A percentile compares a stretch with the other conserved stretches of the same genome.
Conservation (phyloP, 2,888 invertebrate genomes). For the Idaea biselata region DNA sequence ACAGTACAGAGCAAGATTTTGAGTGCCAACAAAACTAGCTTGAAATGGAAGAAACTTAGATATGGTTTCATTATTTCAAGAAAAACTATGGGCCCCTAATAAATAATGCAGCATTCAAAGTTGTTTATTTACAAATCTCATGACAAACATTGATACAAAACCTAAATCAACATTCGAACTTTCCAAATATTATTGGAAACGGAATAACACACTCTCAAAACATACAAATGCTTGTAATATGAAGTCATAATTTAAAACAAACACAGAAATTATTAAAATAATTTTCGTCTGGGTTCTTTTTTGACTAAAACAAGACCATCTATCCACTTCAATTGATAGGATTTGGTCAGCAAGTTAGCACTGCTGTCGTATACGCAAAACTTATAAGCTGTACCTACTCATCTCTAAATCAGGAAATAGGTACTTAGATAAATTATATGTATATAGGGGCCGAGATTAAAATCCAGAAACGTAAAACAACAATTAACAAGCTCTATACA, state of each 20-base stretch:
- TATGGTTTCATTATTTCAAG: not conserved
- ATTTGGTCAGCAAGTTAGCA: no score
- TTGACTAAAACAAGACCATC: not conserved
- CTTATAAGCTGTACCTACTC: no score
- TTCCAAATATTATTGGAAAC: slow-evolving; percentile 8
- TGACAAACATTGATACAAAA: not conserved
- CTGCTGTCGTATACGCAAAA: no score
- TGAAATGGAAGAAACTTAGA: not conserved
- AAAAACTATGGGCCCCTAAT: not conserved
- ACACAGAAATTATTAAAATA: slow-evolving; percentile 9
- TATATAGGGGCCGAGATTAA: no score
- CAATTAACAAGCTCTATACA: no score
- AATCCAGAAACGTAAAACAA: no score
- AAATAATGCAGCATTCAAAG: not conserved
- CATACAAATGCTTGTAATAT: slow-evolving; percentile 13
- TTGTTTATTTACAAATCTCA: not conserved
- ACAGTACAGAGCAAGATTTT: no score
- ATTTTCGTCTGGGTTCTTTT: not conserved
- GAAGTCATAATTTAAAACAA: slow-evolving; percentile 26
- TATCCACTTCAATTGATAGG: not conserved
- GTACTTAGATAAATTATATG: no score
- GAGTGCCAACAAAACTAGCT: no score
- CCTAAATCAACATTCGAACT: slow-evolving; percentile 18
- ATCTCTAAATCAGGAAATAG: no score
- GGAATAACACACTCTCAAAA: slow-evolving; percentile 15